Conservation (phyloP, 2,113 vertebrate species). For the Heterochromis multidens region DNA sequence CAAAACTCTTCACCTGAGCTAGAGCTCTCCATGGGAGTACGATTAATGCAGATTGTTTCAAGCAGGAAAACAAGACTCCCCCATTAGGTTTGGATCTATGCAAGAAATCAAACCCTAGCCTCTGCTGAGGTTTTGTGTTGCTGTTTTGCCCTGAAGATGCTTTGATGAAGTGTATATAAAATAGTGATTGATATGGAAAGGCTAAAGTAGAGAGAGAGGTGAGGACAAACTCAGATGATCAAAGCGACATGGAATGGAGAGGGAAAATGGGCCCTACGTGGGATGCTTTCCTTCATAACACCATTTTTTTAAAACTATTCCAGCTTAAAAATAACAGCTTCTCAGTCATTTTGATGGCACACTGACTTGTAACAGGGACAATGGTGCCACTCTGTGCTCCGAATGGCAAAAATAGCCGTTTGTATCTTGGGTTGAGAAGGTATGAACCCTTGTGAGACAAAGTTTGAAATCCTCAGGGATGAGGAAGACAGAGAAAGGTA, state of each 20-base stretch:
- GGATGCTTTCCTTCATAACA: slow-evolving; percentile 29
- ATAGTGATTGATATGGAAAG: slow-evolving; percentile 22
- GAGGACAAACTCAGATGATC: slow-evolving; percentile 28
- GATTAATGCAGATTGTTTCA: slow-evolving; percentile 35
- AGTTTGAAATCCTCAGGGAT: neutral
- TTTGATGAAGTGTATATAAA: slow-evolving; percentile 34
- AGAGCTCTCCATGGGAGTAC: neutral
- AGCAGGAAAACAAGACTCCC: slow-evolving; percentile 15
- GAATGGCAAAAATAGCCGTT: neutral
- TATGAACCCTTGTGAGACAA: neutral
- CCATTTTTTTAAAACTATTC: neutral
- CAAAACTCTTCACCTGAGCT: neutral
- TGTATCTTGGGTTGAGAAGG: neutral
- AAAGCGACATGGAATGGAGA: slow-evolving; percentile 14
- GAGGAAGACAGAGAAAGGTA: neutral
- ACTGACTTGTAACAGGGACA: neutral
- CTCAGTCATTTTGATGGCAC: neutral
- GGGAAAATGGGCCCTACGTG: neutral
- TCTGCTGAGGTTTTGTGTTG: neutral
- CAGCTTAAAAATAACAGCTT: neutral
- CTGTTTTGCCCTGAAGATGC: slow-evolving; percentile 19
- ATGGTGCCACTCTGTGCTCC: neutral
- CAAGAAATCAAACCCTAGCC: slow-evolving; percentile 33
- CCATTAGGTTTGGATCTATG: slow-evolving; percentile 13
- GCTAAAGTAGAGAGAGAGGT: neutral